Evolutionary conservation across 2,888 invertebrate genomes (phyloP).

Genomic region (Chalcosyrphus nemorum): DNA sequence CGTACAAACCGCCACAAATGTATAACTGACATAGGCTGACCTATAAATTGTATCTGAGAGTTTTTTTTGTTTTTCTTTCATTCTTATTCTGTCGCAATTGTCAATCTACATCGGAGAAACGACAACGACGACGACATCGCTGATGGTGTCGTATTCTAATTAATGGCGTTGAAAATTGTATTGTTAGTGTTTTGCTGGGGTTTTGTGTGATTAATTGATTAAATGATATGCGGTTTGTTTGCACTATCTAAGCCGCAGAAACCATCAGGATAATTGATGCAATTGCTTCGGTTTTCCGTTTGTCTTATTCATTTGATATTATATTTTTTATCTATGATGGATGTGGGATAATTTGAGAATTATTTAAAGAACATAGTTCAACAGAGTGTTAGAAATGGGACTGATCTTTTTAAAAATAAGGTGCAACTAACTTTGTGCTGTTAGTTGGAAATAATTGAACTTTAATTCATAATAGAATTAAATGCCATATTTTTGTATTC

Average conservation of each 20-base stretch:
- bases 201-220: constrained; percentile 54
- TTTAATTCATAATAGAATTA: no score
- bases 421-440: no score
- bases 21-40: neutral
- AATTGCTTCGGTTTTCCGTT: neutral
- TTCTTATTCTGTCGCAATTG: neutral
- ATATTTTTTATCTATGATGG: no score
- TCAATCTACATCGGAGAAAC: neutral
- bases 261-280: constrained; percentile 1
- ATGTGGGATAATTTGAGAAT: no score
- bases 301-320: neutral
- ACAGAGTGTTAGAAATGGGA: no score
- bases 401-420: no score
- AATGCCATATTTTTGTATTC: no score
- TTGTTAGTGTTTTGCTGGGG: constrained; percentile 21
- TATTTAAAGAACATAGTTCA: no score
- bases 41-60: neutral
- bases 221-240: constrained; percentile 51
- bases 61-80: neutral
- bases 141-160: constrained; percentile 43
- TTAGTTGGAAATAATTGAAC: no score
- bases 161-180: constrained; percentile 48
- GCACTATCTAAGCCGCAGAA: neutral
- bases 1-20: neutral
- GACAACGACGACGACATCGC: neutral